Base-by-base conservation (phyloP, 1,140 invertebrate genomes). In the Temnothorax longispinosus region DNA sequence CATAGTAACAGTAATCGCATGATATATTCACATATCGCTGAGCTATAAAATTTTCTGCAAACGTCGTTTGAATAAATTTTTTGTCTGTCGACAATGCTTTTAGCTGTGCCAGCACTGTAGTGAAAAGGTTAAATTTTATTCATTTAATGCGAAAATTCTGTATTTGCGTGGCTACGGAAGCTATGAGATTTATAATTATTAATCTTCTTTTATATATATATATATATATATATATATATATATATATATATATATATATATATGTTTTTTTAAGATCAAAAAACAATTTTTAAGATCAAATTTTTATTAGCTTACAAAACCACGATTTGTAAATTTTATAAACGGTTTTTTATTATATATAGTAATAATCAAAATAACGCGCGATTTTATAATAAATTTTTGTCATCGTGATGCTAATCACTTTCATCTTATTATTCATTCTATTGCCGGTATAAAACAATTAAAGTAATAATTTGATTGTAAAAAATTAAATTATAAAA, bases 11-110 rank as follows among this genome's bases (percentile, higher is more conserved):
- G 64, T 67, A 67, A 67, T 80, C 32, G n/a, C n/a, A 1, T 78
- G 41, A 78, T 11, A 78, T 67, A 52, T 80, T 67, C 62, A 2
- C 52, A 80, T 80, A 69, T 67, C 44, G 77, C 77, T 80, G 77
- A 80, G 18, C 2, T 52, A 41, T 7, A 21, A 52, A 67, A 27
- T 41, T 80, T 67, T 52, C n/a, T 52, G 75, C 75, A 67, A 38
- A 65, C 77, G 62, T 38, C 44, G 18, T 80, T 67, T 35, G n/a
- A 35, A 2, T 35, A 52, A 38, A 44, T 21, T 15, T 78, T 80
- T 54, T 7, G 18, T 3, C 13, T 58, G n/a, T 21, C 21, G 21
- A 35, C 10, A 77, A 64, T 13, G 62, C 13, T 80, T 13, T 75
- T 56, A 58, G 7, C 21, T 62, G 27, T 21, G 54, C 21, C 3